These are phyloP conservation scores for Stenolophus ochropezus DNA, from an alignment of 2,888 invertebrate genomes.

Conservation along the genomic window DNA sequence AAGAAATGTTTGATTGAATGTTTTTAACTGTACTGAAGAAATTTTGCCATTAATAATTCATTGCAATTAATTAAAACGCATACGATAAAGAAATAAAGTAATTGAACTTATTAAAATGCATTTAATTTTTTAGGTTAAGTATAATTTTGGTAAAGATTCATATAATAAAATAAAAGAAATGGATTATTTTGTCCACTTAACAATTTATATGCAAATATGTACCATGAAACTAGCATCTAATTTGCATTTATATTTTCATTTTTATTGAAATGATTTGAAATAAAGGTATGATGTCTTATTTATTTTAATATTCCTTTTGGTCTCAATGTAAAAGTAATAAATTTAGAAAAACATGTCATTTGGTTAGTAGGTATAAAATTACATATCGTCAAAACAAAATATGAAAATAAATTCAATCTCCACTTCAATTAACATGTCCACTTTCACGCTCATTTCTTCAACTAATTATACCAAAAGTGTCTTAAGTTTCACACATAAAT, in stretches of 20 bases:
- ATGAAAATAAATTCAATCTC: slow-evolving; percentile 14
- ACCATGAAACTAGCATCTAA: neutral
- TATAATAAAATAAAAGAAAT: too few species aligned
- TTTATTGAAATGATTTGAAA: too few species aligned
- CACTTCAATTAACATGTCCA: slow-evolving; percentile 27
- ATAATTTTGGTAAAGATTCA: too few species aligned
- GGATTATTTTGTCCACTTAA: neutral
- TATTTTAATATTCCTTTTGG: neutral
- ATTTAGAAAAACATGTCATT: slow-evolving; percentile 11
- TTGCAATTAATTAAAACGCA: neutral
- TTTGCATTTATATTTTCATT: neutral
- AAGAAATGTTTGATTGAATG: too few species aligned
- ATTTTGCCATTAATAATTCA: neutral
- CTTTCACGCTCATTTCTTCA: slow-evolving; percentile 19
- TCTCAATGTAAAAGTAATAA: neutral
- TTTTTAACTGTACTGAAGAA: neutral
- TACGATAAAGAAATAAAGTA: neutral
- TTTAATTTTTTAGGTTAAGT: too few species aligned
- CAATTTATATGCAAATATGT: neutral
- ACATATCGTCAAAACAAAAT: neutral
- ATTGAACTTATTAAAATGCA: neutral
- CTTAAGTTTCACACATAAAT: slow-evolving; percentile 17
- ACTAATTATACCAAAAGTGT: slow-evolving; percentile 4
- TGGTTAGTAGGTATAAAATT: slow-evolving; percentile 15
- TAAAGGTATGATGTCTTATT: neutral